Percentiles rank a stretch among this genome's conserved stretches.
Evolutionary conservation across 2,113 vertebrate species (phyloP).

Genomic region (Rhipidura dahli): DNA sequence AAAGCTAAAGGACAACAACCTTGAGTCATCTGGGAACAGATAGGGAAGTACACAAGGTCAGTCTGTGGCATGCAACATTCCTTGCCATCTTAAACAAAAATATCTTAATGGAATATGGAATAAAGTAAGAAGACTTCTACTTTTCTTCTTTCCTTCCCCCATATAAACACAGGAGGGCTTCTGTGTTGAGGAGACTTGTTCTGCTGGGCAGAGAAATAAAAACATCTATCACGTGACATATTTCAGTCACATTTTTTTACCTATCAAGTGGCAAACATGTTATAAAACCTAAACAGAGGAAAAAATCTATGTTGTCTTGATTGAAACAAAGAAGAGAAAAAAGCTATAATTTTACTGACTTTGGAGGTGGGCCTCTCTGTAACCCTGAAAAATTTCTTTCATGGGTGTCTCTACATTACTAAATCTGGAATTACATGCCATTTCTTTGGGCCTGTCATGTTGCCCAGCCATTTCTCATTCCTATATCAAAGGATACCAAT

Average conservation of each 20-base stretch:
- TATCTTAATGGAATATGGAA: not conserved
- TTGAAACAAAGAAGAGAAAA: not conserved
- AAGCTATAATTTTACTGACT: not conserved
- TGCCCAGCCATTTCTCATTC: not conserved
- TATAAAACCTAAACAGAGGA: not conserved
- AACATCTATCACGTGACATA: not conserved
- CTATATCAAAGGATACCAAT: not conserved
- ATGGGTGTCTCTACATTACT: not conserved
- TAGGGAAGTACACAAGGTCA: not conserved
- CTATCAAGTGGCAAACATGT: not conserved
- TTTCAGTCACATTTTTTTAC: not conserved
- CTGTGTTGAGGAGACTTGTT: not conserved
- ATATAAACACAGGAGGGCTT: not conserved
- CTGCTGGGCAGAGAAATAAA: not conserved
- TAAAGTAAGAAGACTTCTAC: not conserved
- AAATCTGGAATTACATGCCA: not conserved
- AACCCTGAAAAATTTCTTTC: not conserved
- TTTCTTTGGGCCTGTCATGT: not conserved
- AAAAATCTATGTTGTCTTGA: not conserved
- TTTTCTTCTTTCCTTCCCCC: not conserved
- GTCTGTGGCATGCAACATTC: not conserved
- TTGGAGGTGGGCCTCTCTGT: not conserved
- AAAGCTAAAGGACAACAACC: conserved; percentile 12
- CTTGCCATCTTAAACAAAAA: not conserved
- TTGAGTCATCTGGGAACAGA: not conserved